These are phyloP conservation scores for Belonocnema kinseyi DNA, from an alignment of 1,140 invertebrate genomes.

Conservation along the genomic window DNA sequence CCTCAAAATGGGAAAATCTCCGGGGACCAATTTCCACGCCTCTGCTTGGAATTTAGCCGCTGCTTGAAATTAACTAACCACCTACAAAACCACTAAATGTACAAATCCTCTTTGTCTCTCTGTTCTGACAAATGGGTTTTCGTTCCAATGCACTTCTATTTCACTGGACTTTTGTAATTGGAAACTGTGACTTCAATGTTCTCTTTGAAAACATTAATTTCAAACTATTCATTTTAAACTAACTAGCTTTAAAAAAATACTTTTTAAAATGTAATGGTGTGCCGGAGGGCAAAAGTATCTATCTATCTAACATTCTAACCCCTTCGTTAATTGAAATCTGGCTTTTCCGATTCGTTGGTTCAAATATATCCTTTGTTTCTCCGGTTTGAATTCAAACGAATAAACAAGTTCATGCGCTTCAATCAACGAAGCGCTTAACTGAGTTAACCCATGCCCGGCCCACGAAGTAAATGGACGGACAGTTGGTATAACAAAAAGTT, in stretches of 20 bases:
- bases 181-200: background rate
- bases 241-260: too few relatives aligned
- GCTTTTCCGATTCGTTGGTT: constrained; percentile 20
- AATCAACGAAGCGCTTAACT: constrained; percentile 30
- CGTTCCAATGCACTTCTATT: constrained; percentile 19
- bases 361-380: constrained; percentile 25
- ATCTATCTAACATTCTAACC: background rate
- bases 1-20: constrained; percentile 9
- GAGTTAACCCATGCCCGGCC: constrained; percentile 29
- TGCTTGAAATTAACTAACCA: constrained; percentile 31
- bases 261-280: too few relatives aligned
- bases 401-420: constrained; percentile 30
- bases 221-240: too few relatives aligned
- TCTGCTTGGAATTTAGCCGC: constrained; percentile 21
- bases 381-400: constrained; percentile 11
- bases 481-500: constrained; percentile 28
- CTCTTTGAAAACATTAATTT: too few relatives aligned
- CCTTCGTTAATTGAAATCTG: background rate
- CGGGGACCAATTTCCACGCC: constrained; percentile 28
- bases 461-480: constrained; percentile 7
- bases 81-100: constrained; percentile 30
- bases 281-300: too few relatives aligned
- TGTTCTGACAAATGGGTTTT: constrained; percentile 28
- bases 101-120: constrained; percentile 28
- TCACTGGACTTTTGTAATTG: constrained; percentile 28